Evolutionary conservation across 1,140 invertebrate genomes (phyloP).

Genomic region (Glossosoma conforme): DNA sequence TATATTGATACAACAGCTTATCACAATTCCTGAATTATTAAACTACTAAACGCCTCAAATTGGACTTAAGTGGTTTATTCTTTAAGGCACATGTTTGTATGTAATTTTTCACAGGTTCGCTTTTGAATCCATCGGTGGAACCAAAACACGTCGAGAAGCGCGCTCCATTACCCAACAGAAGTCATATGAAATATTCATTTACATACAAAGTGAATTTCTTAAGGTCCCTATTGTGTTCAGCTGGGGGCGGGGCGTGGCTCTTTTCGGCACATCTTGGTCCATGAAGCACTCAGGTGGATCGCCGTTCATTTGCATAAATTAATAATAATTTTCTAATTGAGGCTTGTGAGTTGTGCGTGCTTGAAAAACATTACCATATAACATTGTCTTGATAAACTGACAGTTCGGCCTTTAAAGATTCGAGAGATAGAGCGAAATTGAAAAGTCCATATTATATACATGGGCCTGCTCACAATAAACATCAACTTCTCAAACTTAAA

Average conservation of each 20-base stretch:
- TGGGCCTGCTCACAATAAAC: too few relatives aligned
- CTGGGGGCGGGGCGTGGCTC: slow-evolving; percentile 14
- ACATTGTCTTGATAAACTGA: not conserved
- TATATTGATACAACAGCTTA: too few relatives aligned
- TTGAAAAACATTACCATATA: not conserved
- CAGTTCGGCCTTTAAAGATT: too few relatives aligned
- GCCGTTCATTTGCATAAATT: slow-evolving; percentile 17
- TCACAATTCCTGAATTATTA: too few relatives aligned
- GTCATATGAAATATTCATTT: slow-evolving; percentile 13
- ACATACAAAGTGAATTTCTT: slow-evolving; percentile 17
- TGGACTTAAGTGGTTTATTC: too few relatives aligned
- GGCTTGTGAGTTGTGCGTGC: slow-evolving; percentile 1
- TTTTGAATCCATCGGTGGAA: too few relatives aligned
- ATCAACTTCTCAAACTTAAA: too few relatives aligned
- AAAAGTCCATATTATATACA: too few relatives aligned
- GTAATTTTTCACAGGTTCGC: too few relatives aligned
- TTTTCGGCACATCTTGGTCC: slow-evolving; percentile 19
- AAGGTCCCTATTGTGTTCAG: slow-evolving; percentile 9
- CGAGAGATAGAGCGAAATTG: too few relatives aligned
- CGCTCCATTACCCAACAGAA: slow-evolving; percentile 15
- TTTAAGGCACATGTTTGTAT: too few relatives aligned
- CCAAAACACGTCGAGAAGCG: slow-evolving; percentile 1
- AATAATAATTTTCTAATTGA: slow-evolving; percentile 1
- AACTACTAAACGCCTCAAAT: too few relatives aligned
- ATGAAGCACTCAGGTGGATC: slow-evolving; percentile 11